Conservation (phyloP, 92 coral and sea anemone species). For the Meandrina meandrites region DNA sequence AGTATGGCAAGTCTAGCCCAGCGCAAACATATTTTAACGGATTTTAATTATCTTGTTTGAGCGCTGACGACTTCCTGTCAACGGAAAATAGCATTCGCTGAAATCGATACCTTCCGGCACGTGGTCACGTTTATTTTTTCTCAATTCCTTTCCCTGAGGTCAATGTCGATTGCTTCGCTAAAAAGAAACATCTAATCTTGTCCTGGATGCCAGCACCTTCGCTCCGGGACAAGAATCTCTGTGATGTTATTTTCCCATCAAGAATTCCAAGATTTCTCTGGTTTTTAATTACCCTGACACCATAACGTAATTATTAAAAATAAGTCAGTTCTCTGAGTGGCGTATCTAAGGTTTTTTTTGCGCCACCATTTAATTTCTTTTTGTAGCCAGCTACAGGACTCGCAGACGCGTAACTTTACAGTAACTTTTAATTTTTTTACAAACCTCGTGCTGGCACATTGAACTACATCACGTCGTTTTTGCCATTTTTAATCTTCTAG, state of each 20-base stretch:
- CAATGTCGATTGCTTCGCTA: too few relatives aligned
- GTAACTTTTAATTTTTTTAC: not conserved
- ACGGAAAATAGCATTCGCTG: too few relatives aligned
- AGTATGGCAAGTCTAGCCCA: too few relatives aligned
- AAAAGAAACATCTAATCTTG: not conserved
- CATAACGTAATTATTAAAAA: not conserved
- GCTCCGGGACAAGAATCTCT: not conserved
- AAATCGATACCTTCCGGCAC: too few relatives aligned
- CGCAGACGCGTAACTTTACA: not conserved
- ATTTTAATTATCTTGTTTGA: too few relatives aligned
- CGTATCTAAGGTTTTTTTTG: not conserved
- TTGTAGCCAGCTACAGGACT: not conserved
- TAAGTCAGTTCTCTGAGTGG: not conserved
- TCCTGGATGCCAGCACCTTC: not conserved
- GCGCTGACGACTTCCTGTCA: too few relatives aligned
- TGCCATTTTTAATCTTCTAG: not conserved
- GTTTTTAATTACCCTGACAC: not conserved
- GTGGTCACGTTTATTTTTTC: too few relatives aligned
- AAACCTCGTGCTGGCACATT: not conserved
- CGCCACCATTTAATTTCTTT: not conserved
- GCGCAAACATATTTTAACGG: too few relatives aligned
- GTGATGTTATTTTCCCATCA: not conserved
- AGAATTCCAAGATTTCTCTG: not conserved
- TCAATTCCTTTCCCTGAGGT: too few relatives aligned
- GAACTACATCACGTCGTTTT: not conserved